Conservation (phyloP, 2,797 vertebrate species). For the Phalanger gymnotis region DNA sequence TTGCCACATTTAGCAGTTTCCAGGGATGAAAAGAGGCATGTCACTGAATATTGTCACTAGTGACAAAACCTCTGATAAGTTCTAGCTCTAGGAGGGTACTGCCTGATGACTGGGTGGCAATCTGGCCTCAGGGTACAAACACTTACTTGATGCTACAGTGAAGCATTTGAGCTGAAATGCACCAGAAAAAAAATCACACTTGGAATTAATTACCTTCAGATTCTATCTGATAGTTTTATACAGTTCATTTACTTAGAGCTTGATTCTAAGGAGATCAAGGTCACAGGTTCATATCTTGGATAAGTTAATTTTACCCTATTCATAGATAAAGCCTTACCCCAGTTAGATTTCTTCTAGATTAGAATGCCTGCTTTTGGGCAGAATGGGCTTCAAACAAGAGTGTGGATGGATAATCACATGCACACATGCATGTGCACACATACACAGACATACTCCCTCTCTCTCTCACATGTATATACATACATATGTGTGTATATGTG, state of each 20-base stretch:
- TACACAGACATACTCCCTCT: too few species aligned
- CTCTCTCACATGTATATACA: too few species aligned
- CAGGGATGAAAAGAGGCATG: neutral
- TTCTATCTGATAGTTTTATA: neutral
- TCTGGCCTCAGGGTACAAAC: neutral
- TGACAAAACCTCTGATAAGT: accelerated
- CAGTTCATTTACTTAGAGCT: neutral
- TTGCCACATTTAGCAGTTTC: too few species aligned
- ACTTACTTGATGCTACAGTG: accelerated
- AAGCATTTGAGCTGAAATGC: accelerated
- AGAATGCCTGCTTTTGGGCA: accelerated
- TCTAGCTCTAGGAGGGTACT: too few species aligned
- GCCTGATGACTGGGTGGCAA: accelerated
- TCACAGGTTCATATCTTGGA: neutral
- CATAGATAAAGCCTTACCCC: too few species aligned
- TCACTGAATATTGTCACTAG: neutral
- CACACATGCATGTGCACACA: too few species aligned
- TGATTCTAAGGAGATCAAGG: neutral
- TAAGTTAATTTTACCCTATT: neutral
- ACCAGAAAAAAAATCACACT: neutral
- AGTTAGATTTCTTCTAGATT: neutral
- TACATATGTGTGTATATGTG: too few species aligned
- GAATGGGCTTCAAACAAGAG: accelerated
- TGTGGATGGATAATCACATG: too few species aligned
- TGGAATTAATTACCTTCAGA: neutral